Base-by-base conservation (phyloP, 2,797 vertebrate species). In the Parauchenoglanis ngamensis region DNA sequence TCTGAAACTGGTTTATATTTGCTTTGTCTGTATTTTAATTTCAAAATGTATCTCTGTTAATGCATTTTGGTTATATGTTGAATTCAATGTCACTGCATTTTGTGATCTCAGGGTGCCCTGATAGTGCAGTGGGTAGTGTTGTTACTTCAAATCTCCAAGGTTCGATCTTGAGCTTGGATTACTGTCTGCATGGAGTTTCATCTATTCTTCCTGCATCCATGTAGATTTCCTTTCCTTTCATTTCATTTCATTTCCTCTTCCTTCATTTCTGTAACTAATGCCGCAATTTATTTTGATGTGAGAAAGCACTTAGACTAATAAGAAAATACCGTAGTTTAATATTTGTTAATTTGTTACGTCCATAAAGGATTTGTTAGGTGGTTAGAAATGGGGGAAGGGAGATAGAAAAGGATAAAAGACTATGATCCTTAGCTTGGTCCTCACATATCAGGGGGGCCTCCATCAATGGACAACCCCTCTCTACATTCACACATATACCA, bases 401-500 rank as follows among this genome's bases (percentile, higher is more conserved):
- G 15, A 59, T 7, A 65, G 82, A 81, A 35, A 85, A 35, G 77
- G 61, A 88, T 72, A 85, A 80, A 80, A n/a, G 54, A 49, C 23
- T 15, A 85, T 85, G 68, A 88, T 88, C 65, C 56, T 85, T 84
- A n/a, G 17, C 67, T 80, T 80, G 56, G 57, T 72, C 54, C 13
- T 65, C 25, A 31, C 28, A 68, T 87, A 46, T 85, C 77, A 85
- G 61, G 77, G 68, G 88, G 70, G 40, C 6, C 40, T 82, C 79
- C 73, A 79, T 57, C 83, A 83, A 73, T 73, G 63, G 59, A 73
- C 23, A 44, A 46, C 86, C 84, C 86, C 68, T 79, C 57, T 86
- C 87, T 88, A 76, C 49, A 75, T 59, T 73, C 49, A 81, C 67
- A 49, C 82, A 79, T 70, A 65, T 54, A 73, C 83, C 76, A 80